Evolutionary conservation across 2,797 vertebrate species (phyloP).

Genomic region (Heliangelus exortis): DNA sequence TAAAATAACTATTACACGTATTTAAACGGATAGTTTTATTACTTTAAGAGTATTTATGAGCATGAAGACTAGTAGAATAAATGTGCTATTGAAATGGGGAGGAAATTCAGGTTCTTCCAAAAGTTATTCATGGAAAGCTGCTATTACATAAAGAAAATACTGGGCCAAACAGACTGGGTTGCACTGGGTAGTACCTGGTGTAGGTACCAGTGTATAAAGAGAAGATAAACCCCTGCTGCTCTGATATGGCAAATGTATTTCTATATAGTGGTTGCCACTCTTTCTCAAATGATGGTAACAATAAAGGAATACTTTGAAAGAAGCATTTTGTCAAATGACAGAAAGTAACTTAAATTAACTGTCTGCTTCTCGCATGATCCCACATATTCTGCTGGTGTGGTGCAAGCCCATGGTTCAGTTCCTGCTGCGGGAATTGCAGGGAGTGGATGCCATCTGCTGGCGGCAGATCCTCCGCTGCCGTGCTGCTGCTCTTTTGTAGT

Average conservation of each 20-base stretch:
- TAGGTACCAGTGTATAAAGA: not conserved
- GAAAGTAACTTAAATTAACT: slow-evolving; percentile 13
- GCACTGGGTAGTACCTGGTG: not conserved
- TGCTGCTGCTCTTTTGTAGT: not conserved
- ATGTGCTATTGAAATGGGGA: not conserved
- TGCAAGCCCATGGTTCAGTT: not conserved
- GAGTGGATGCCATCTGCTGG: slow-evolving; percentile 81
- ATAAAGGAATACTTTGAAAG: not conserved
- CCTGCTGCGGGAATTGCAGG: slow-evolving; percentile 28
- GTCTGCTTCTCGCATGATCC: not conserved
- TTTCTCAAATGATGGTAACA: not conserved
- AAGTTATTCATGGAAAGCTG: not conserved
- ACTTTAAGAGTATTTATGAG: not conserved
- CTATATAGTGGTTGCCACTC: not conserved
- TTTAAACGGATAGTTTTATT: not conserved
- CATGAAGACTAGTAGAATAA: not conserved
- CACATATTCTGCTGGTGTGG: not conserved
- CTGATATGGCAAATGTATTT: not conserved
- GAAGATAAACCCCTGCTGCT: not conserved
- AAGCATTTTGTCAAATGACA: not conserved
- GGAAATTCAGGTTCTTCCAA: not conserved
- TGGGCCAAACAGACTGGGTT: not conserved
- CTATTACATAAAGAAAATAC: not conserved
- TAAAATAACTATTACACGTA: not conserved
- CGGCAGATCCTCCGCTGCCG: not conserved